Conservation (phyloP, 2,113 vertebrate genomes). For the Litocranius walleri region DNA sequence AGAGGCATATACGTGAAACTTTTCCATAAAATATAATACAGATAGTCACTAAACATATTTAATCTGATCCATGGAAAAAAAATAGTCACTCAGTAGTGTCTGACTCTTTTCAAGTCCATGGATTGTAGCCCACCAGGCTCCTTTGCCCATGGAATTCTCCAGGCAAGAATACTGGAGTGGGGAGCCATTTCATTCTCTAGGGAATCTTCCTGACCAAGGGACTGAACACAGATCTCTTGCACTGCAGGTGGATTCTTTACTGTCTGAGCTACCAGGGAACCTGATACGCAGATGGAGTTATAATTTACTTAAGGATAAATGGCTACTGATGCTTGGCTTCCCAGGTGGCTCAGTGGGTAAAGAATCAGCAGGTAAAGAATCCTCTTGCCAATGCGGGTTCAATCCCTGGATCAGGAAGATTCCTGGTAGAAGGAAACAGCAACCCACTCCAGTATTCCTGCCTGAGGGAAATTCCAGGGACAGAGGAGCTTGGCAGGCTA, state of each 20-base stretch:
- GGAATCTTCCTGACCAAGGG: not conserved
- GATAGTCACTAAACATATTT: not conserved
- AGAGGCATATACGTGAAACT: not conserved
- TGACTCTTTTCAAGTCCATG: not conserved
- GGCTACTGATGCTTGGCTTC: not conserved
- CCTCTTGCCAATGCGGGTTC: not conserved
- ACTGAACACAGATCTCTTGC: not conserved
- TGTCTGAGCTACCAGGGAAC: not conserved
- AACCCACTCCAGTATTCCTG: not conserved
- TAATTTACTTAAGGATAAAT: not conserved
- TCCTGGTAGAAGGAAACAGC: not conserved
- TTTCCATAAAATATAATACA: not conserved
- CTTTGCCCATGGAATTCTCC: not conserved
- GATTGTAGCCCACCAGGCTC: not conserved
- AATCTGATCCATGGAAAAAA: not conserved
- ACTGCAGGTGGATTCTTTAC: not conserved
- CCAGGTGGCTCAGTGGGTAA: not conserved
- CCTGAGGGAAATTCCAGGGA: not conserved
- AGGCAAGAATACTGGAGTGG: not conserved
- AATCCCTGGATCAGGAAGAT: not conserved
- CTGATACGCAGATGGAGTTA: not conserved
- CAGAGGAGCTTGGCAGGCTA: not conserved
- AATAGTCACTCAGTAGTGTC: not conserved
- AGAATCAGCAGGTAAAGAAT: not conserved
- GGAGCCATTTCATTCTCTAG: not conserved